Conservation (phyloP, 2,888 invertebrate genomes). For the Troglohyphantes excavatus region DNA sequence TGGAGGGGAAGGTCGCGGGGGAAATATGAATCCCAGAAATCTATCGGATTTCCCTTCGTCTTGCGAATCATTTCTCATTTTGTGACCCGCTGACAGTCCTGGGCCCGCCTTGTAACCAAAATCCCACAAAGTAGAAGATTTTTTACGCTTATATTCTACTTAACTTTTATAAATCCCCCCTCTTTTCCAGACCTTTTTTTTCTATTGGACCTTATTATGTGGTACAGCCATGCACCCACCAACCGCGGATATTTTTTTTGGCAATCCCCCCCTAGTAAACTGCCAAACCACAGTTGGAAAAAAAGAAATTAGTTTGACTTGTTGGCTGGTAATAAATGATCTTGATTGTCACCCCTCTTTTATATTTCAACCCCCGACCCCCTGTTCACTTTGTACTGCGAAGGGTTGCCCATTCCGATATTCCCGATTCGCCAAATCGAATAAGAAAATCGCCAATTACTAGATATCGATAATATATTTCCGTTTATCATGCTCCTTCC, state of each 20-base stretch:
- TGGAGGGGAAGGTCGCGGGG: background rate
- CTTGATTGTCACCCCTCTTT: constrained; percentile 12
- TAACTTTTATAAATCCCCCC: constrained; percentile 10
- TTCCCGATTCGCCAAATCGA: too few relatives aligned
- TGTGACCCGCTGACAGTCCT: constrained; percentile 66
- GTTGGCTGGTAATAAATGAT: constrained; percentile 77
- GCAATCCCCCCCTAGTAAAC: background rate
- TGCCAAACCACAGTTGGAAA: background rate
- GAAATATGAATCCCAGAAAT: constrained; percentile 35
- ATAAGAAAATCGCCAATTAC: too few relatives aligned
- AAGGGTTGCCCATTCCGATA: background rate
- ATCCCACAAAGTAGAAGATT: constrained; percentile 56
- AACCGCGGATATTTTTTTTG: background rate
- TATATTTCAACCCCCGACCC: background rate
- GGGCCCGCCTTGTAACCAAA: constrained; percentile 63
- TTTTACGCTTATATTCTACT: background rate
- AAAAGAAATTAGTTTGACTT: constrained; percentile 76
- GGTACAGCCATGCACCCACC: background rate
- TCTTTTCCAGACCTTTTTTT: background rate
- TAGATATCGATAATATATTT: too few relatives aligned
- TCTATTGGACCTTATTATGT: background rate
- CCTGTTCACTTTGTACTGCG: background rate
- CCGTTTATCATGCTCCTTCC: too few relatives aligned
- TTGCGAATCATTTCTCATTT: constrained; percentile 65
- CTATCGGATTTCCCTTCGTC: constrained; percentile 40